phyloP scores from a whole-genome alignment of 2,888 invertebrate genomes.

The Tenthredo mesomela region DNA sequence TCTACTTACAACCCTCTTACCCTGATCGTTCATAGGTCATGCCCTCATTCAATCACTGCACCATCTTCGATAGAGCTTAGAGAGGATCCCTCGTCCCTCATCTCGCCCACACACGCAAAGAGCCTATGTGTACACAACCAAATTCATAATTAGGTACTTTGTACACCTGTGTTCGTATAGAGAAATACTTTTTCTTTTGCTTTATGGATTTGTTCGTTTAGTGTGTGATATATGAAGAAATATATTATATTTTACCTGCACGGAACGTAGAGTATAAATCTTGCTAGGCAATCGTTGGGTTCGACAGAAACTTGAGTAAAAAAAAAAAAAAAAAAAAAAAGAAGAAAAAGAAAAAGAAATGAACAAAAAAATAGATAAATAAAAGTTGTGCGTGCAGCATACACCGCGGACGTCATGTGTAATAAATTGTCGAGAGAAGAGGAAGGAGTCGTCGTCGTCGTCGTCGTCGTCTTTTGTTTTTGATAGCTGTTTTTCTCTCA shows the following conservation, averaged over 20 bases:
- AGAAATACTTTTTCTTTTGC: not conserved
- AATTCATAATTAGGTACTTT: not conserved
- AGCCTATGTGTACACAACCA: not conserved
- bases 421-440: slow-evolving; percentile 26
- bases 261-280: slow-evolving; percentile 7
- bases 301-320: slow-evolving; percentile 6
- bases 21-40: slow-evolving; percentile 47
- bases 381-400: not conserved
- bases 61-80: slow-evolving; percentile 54
- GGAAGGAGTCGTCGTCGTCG: not conserved
- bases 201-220: slow-evolving; percentile 1
- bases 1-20: slow-evolving; percentile 37
- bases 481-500: not conserved
- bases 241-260: not conserved
- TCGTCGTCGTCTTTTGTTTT: not conserved
- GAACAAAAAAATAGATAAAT: not conserved
- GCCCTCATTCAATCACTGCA: slow-evolving; percentile 61
- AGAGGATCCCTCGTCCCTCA: not conserved
- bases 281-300: not conserved
- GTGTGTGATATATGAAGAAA: not conserved
- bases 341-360: not conserved
- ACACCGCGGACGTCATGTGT: slow-evolving; percentile 8
- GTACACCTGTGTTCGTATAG: not conserved
- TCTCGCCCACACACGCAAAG: not conserved
- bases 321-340: not conserved